Evolutionary conservation across 2,113 vertebrate genomes (phyloP).

Genomic region (Capreolus pygargus): DNA sequence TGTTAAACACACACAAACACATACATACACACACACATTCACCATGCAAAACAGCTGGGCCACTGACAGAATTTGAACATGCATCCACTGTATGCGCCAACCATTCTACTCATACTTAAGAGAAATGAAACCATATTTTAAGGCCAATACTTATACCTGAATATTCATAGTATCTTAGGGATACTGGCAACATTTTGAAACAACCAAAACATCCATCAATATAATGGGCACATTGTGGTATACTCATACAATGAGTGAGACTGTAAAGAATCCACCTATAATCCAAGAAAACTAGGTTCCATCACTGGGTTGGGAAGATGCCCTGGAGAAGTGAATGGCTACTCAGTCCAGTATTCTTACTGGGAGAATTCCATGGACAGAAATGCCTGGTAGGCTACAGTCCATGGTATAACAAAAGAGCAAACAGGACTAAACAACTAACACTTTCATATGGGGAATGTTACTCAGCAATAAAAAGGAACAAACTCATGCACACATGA

Average conservation of each 20-base stretch:
- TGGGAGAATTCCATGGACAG: not conserved
- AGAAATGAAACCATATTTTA: not conserved
- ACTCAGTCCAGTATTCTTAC: not conserved
- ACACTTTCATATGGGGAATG: not conserved
- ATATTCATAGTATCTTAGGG: not conserved
- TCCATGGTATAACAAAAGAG: not conserved
- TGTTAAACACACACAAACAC: not conserved
- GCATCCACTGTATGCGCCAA: accelerated
- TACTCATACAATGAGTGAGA: not conserved
- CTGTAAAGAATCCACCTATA: not conserved
- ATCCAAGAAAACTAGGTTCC: not conserved
- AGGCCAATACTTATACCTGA: not conserved
- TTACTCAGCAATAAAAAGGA: not conserved
- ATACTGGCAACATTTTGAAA: not conserved
- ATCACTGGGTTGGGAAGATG: not conserved
- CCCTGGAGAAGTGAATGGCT: not conserved
- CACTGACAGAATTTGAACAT: not conserved
- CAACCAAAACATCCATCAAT: not conserved
- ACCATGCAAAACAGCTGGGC: not conserved
- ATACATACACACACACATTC: not conserved
- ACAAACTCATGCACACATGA: not conserved
- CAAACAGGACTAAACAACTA: not conserved
- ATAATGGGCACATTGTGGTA: not conserved
- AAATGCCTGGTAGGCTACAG: not conserved
- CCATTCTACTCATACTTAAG: not conserved